Percentiles rank a stretch among this genome's conserved stretches.
Evolutionary conservation across 2,113 vertebrate genomes (phyloP).

Genomic region (Oreotrochilus melanogaster): DNA sequence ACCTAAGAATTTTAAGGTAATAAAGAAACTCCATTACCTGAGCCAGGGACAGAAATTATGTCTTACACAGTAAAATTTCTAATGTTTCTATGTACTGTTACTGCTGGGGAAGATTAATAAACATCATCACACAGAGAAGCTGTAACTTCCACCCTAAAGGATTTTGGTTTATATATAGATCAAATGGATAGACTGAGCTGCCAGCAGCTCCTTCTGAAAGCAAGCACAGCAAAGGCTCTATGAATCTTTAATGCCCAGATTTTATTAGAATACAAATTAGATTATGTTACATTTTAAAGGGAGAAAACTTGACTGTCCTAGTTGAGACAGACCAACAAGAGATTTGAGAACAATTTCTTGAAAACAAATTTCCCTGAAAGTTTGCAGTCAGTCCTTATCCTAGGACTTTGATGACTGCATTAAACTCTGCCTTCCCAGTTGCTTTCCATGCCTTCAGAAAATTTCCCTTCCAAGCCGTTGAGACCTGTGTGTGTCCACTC

Average conservation of each 20-base stretch:
- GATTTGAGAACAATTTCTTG: not conserved
- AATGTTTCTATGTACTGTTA: conserved; percentile 5
- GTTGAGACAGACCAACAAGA: not conserved
- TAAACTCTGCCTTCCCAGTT: not conserved
- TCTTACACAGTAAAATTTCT: not conserved
- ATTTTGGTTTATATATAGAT: not conserved
- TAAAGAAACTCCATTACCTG: conserved; percentile 28
- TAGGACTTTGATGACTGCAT: not conserved
- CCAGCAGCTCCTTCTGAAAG: not conserved
- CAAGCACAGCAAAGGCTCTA: not conserved
- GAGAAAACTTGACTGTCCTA: not conserved
- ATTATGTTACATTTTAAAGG: not conserved
- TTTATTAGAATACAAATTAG: conserved; percentile 11
- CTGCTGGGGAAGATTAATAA: conserved; percentile 3
- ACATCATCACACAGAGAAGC: not conserved
- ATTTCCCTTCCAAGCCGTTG: not conserved
- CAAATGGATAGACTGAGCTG: not conserved
- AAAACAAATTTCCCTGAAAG: not conserved
- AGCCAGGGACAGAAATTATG: not conserved
- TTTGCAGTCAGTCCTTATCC: not conserved
- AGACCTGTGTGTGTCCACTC: not conserved
- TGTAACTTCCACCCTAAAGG: not conserved
- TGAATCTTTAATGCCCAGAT: not conserved
- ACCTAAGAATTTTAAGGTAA: not conserved
- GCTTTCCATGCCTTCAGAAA: not conserved